Percentiles rank a stretch among this genome's conserved stretches.
Conservation (phyloP, 2,797 vertebrate genomes). For the Semaprochilodus insignis region DNA sequence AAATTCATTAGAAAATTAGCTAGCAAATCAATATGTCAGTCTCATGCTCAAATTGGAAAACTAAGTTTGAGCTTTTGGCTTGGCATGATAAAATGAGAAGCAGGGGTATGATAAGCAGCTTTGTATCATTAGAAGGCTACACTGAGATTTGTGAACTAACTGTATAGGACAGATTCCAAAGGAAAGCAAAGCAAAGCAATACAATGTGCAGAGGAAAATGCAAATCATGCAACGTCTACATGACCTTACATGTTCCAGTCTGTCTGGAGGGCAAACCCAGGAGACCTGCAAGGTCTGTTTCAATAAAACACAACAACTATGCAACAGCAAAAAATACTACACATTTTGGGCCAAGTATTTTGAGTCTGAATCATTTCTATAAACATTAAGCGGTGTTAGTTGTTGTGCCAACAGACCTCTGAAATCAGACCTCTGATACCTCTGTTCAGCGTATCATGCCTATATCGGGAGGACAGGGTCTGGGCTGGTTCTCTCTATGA, state of each 20-base stretch:
- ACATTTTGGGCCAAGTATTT: not conserved
- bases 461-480: too few species aligned
- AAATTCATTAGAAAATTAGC: too few species aligned
- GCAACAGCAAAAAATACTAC: not conserved
- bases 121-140: not conserved
- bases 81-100: too few species aligned
- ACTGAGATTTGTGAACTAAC: not conserved
- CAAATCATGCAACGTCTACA: not conserved
- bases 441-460: too few species aligned
- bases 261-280: not conserved
- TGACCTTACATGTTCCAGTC: slow-evolving; percentile 1
- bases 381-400: too few species aligned
- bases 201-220: not conserved
- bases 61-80: too few species aligned
- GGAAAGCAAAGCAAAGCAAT: too few species aligned
- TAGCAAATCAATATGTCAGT: too few species aligned
- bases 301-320: not conserved
- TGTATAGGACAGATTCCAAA: not conserved
- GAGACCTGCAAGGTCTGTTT: not conserved
- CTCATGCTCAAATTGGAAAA: too few species aligned
- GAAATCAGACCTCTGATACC: too few species aligned
- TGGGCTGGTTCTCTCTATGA: too few species aligned
- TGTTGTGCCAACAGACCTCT: too few species aligned
- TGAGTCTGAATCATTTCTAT: not conserved
- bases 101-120: not conserved